Conservation (phyloP, 2,888 invertebrate genomes). For the Pseudococcus viburni region DNA sequence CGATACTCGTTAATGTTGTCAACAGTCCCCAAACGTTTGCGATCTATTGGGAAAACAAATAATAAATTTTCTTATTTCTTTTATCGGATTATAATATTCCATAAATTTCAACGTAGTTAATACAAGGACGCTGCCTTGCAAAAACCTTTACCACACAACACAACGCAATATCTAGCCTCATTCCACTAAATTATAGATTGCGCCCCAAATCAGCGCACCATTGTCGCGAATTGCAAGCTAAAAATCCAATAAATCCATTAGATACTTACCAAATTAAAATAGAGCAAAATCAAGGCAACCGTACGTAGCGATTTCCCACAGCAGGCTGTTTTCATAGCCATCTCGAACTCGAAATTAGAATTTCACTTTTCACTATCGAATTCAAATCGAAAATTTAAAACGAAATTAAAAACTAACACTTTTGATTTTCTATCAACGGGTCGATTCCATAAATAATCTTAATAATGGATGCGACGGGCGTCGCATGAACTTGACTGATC, state of each 20-base stretch:
- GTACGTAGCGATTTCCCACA: background rate
- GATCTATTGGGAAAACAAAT: background rate
- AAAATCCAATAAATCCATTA: background rate
- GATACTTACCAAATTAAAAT: background rate
- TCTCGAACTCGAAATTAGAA: background rate
- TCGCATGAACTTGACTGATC: background rate
- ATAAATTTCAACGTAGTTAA: too few species aligned
- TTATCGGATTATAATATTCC: too few species aligned
- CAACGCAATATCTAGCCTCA: too few species aligned
- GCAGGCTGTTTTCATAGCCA: constrained; percentile 7
- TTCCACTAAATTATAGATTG: too few species aligned
- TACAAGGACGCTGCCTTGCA: too few species aligned
- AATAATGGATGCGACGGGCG: background rate
- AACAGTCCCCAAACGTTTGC: background rate
- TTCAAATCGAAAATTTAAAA: too few species aligned
- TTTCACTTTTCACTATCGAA: too few species aligned
- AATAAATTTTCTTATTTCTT: background rate
- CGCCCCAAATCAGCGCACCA: too few species aligned
- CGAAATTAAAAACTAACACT: too few species aligned
- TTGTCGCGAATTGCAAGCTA: too few species aligned
- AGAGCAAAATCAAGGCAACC: background rate
- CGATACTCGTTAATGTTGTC: background rate
- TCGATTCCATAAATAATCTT: background rate
- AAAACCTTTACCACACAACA: too few species aligned
- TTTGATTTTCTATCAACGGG: too few species aligned